Evolutionary conservation across 2,797 vertebrate species (phyloP), one percentile per base, ranked within the genome.

Genomic region (Eurystomus glaucurus): DNA sequence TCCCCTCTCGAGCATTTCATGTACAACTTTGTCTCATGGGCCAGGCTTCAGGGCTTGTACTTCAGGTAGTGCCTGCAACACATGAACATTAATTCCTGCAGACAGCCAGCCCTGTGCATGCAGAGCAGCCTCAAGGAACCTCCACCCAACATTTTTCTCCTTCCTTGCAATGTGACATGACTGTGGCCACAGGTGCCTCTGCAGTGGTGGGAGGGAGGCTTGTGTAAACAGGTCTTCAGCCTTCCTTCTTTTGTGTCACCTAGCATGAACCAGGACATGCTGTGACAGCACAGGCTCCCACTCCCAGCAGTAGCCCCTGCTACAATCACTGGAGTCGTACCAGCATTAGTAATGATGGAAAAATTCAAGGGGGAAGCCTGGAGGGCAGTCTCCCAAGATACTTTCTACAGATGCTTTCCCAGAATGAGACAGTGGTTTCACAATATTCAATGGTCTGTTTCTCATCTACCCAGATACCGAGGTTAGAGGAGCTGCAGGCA

Each of bases 401-500:
- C 31, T 66, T 90, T 91, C 64, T 89, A 7, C 15, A n/a, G 62
- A 71, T 62, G 33, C n/a, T 68, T 91, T 83, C 52, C 48, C 45
- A 68, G 60, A 83, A 66, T 19, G 31, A 43, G 50, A 41, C 37
- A n/a, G 43, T 8, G 9, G 28, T 87, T 94, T 90, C 90, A 72
- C 79, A 74, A 77, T 33, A 54, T 54, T 46, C 72, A 25, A 3
- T 29, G 50, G 33, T 50, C 74, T 82, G 50, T 74, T 62, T 72
- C 48, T 60, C 35, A 1, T 20, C 66, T 68, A 29, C 55, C 43
- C 60, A 4, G 16, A 55, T 25, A 71, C 28, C 14, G 39, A 93
- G 58, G 77, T 92, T 83, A 90, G 88, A 89, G 58, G 31, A 96
- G 39, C 14, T 46, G 57, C 60, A 83, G 64, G 70, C 82, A 83